Percentiles rank a stretch among this genome's conserved stretches.
These are phyloP conservation scores for Clarias gariepinus DNA, from an alignment of 2,113 vertebrate species.

Conservation along the genomic window DNA sequence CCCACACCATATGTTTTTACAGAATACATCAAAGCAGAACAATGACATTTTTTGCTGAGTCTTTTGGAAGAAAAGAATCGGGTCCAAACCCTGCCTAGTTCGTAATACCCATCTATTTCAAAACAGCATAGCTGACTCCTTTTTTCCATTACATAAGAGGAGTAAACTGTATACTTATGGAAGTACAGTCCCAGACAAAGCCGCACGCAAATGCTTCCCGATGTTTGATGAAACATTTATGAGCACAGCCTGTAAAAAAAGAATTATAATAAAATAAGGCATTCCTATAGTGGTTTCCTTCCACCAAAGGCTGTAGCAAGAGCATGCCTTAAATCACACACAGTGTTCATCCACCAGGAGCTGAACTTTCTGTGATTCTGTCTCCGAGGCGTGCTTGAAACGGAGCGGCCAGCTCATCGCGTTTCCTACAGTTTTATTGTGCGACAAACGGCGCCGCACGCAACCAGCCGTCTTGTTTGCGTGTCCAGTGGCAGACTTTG, in stretches of 20 bases:
- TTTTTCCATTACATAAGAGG: constrained; percentile 44
- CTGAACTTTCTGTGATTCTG: neutral
- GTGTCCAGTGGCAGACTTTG: constrained; percentile 83
- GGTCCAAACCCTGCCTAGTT: neutral
- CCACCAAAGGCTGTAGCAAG: neutral
- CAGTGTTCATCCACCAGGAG: neutral
- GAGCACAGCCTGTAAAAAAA: neutral
- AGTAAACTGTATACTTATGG: constrained; percentile 37
- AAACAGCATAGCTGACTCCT: constrained; percentile 35
- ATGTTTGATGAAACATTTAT: too few relatives aligned
- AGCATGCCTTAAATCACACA: neutral
- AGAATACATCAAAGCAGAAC: neutral
- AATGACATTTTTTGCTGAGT: neutral
- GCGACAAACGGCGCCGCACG: neutral
- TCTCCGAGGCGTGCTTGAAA: neutral
- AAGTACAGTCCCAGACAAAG: constrained; percentile 27
- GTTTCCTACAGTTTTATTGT: neutral
- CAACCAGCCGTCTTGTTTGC: constrained; percentile 61
- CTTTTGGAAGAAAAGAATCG: neutral
- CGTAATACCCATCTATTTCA: constrained; percentile 29
- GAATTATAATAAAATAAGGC: neutral
- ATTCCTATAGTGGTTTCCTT: constrained; percentile 1
- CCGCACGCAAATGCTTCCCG: constrained; percentile 3
- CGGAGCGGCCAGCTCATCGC: neutral
- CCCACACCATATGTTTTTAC: neutral